These are phyloP conservation scores for Tragelaphus imberbis DNA, from an alignment of 2,113 vertebrate species.

Conservation along the genomic window DNA sequence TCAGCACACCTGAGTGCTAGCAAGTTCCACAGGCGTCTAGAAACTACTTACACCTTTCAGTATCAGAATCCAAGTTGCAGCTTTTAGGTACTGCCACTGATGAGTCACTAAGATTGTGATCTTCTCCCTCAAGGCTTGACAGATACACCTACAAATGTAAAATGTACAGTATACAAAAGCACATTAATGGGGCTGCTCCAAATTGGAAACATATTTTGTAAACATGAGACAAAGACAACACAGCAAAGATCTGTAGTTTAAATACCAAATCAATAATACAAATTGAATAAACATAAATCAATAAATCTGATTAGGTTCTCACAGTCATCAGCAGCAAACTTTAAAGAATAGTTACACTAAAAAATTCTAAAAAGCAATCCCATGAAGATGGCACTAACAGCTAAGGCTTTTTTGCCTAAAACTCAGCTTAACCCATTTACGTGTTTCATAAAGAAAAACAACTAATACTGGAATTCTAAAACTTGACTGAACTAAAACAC, in stretches of 20 bases:
- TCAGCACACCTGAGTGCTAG: not conserved
- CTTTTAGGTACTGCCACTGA: constrained; percentile 92
- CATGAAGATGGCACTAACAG: too few relatives aligned
- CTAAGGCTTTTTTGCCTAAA: too few relatives aligned
- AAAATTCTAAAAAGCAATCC: too few relatives aligned
- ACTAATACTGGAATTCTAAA: accelerated
- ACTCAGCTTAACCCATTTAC: not conserved
- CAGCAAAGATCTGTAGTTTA: too few relatives aligned
- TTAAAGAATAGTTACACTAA: too few relatives aligned
- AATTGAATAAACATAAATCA: too few relatives aligned
- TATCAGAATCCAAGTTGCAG: constrained; percentile 91
- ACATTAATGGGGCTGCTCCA: not conserved
- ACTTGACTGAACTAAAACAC: too few relatives aligned
- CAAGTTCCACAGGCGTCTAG: not conserved
- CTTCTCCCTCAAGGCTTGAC: constrained; percentile 90
- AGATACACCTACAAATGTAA: constrained; percentile 88
- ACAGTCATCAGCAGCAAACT: too few relatives aligned
- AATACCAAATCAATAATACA: too few relatives aligned
- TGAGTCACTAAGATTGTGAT: constrained; percentile 93
- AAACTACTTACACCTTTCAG: constrained; percentile 88
- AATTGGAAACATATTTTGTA: too few relatives aligned
- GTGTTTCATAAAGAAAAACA: not conserved
- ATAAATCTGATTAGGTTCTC: too few relatives aligned
- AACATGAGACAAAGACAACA: too few relatives aligned
- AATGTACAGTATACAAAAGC: not conserved